Evolutionary conservation across 2,888 invertebrate genomes (phyloP), one percentile per base, ranked within the genome.

Genomic region (Gortyna flavago): DNA sequence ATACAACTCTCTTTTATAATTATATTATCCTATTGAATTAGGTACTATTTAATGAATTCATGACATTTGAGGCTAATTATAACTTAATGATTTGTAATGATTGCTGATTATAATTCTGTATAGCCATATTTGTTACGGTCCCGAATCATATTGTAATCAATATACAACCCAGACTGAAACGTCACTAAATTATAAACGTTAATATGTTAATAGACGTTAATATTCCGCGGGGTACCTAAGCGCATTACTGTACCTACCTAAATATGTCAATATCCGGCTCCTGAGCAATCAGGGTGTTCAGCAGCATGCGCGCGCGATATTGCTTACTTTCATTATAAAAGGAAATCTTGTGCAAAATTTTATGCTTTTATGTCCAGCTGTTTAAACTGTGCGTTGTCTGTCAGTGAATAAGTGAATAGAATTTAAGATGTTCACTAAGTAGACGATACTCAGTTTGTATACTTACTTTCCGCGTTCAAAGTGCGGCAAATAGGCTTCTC

Each of bases 401-500:
- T n/a, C n/a, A n/a, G n/a, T n/a, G 13, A 29, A 59, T 29, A 6
- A n/a, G n/a, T n/a, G n/a, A 59, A 57, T 1, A 57, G 11, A 57
- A 65, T 38, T 38, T 65, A 16, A 25, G 64, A 16, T 65, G 9
- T 41, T 67, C 7, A 66, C 7, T 11, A 21, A 11, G 6, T 66
- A 21, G 21, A 66, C 11, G 1, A 41, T 29, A 67, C 5, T 44
- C 29, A 48, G 67, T 51, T 32, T 51, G 29, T 48, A 51, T 51
- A 81, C 82, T 75, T 48, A 78, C 78, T 57, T 21, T 48, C 57
- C 5, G 54, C 51, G 16, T 54, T 78, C 6, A 78, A 38, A 38
- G 32, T 48, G 0, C 78, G 78, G 48, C 78, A 79, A 13, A 79
- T 76, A 32, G 25, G 1, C 18, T 29, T 13, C 1, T 51, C n/a